Conservation (phyloP, 2,113 vertebrate species). For the Ammodramus savannarum region DNA sequence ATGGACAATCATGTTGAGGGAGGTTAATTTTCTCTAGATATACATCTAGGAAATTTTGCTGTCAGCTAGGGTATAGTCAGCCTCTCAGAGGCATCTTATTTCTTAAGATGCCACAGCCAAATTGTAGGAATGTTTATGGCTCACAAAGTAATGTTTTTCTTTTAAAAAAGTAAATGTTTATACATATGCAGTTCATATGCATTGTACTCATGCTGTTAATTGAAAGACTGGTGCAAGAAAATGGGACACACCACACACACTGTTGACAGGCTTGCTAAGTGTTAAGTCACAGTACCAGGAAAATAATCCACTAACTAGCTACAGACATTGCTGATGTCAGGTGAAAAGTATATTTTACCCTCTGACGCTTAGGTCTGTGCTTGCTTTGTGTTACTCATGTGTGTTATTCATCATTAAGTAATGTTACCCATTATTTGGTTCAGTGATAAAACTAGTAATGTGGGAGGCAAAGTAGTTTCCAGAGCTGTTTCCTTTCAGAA, state of each 20-base stretch:
- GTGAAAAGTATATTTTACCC: neutral
- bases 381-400: neutral
- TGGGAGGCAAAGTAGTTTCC: neutral
- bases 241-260: neutral
- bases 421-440: neutral
- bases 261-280: neutral
- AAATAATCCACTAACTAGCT: neutral
- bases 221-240: neutral
- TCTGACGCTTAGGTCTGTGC: neutral
- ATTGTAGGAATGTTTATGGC: neutral
- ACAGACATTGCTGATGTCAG: conserved; percentile 13
- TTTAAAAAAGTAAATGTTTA: neutral
- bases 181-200: neutral
- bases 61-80: neutral
- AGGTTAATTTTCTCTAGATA: neutral
- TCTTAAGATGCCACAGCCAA: neutral
- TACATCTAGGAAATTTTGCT: neutral
- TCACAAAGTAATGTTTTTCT: neutral
- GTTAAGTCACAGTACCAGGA: neutral
- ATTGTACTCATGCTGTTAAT: neutral
- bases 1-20: neutral
- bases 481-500: neutral
- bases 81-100: neutral
- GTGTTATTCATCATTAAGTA: neutral
- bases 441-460: neutral